A percentile compares a stretch with the other conserved stretches of the same genome.
These are phyloP conservation scores for Timandra comae DNA, from an alignment of 2,888 invertebrate genomes.

Conservation along the genomic window DNA sequence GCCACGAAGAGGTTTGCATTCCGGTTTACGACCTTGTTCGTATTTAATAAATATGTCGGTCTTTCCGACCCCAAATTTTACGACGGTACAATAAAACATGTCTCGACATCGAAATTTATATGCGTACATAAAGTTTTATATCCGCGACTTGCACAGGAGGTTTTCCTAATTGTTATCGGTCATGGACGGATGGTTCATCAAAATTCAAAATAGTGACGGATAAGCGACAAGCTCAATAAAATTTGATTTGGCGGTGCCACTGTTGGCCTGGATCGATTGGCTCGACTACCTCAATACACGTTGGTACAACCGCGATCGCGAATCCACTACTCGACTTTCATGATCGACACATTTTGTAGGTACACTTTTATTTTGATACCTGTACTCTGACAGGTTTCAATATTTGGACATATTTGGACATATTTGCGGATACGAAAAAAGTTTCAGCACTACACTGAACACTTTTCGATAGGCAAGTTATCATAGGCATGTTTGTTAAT, in stretches of 20 bases:
- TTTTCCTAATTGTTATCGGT: conserved; percentile 71
- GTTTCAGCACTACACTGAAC: too few relatives aligned
- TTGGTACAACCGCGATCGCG: too few relatives aligned
- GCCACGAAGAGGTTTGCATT: conserved; percentile 68
- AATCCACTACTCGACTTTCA: too few relatives aligned
- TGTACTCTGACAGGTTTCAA: too few relatives aligned
- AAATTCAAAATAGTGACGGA: conserved; percentile 41
- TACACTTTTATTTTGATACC: too few relatives aligned
- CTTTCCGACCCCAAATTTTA: conserved; percentile 74
- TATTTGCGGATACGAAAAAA: too few relatives aligned
- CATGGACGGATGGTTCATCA: conserved; percentile 57
- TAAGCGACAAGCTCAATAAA: conserved; percentile 34
- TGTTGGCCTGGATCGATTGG: conserved; percentile 29
- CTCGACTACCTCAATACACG: conserved; percentile 18
- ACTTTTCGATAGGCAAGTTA: too few relatives aligned
- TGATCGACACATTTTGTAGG: too few relatives aligned
- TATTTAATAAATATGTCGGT: conserved; percentile 76
- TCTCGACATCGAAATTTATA: conserved; percentile 76
- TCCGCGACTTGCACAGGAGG: conserved; percentile 68
- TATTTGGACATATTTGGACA: too few relatives aligned
- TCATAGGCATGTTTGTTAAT: too few relatives aligned
- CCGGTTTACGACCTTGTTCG: conserved; percentile 70
- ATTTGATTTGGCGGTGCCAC: conserved; percentile 29
- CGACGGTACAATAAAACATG: conserved; percentile 74
- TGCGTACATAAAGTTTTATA: conserved; percentile 76